Evolutionary conservation across 2,113 vertebrate genomes (phyloP), one percentile per base, ranked within the genome.

Genomic region (Callopanchax toddi): DNA sequence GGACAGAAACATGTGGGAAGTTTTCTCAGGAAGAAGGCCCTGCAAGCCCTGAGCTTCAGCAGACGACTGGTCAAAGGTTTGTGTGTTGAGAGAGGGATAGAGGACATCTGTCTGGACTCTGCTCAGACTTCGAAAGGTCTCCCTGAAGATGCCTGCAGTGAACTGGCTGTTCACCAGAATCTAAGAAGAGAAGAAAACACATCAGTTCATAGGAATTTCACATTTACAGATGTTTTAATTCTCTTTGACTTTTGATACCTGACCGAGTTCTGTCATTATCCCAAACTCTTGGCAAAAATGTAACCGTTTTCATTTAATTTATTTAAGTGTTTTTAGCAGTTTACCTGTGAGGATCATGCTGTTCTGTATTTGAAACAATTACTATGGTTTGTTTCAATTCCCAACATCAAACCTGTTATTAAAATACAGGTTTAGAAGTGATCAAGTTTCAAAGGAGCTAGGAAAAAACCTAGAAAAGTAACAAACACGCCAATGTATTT

Each of bases 161-260:
- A 97, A 99, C 26, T 44, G 90, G 88, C 97, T 99, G 91, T 99
- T 99, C 55, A 99, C 97, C 39, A 99, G 79, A 48, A 99, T 89
- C 59, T 94, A 71, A 23, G 56, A 67, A 78, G 49, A 46, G 45
- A 23, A 78, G 23, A 56, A 18, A 75, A 11, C 4, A 39, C n/a
- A 81, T 86, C 67, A 82, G 56, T 60, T 80, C 9, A 57, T 45
- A 22, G 65, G 44, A 51, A 77, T 57, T 29, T 56, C 32, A 71
- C 67, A 76, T 70, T 66, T 56, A 68, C 42, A 70, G 17, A 13
- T 56, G 59, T 32, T n/a, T n/a, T n/a, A n/a, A n/a, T n/a, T n/a
- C n/a, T n/a, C n/a, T n/a, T n/a, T n/a, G n/a, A n/a, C n/a, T n/a
- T n/a, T n/a, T n/a, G n/a, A n/a, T n/a, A n/a, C n/a, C n/a, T n/a